phyloP scores from a whole-genome alignment of 2,113 vertebrate species.

The Enhydra lutris region DNA sequence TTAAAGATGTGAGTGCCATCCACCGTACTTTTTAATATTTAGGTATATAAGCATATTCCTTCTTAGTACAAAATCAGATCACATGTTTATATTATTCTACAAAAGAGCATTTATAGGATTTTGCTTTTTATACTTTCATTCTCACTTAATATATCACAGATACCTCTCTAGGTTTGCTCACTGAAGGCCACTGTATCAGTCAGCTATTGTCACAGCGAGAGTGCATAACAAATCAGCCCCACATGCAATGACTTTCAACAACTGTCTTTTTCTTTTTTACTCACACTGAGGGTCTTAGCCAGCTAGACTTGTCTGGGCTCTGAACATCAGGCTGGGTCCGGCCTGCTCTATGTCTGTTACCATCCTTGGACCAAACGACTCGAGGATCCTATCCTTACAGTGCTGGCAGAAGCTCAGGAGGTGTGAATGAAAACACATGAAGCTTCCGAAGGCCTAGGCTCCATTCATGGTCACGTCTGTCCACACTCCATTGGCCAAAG shows the following conservation, averaged over 20 bases:
- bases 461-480: neutral
- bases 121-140: neutral
- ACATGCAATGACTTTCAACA: neutral
- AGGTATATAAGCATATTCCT: neutral
- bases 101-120: neutral
- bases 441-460: neutral
- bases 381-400: accelerated
- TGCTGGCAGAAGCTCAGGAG: neutral
- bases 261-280: neutral
- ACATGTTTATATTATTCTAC: neutral
- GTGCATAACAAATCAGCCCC: neutral
- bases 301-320: neutral
- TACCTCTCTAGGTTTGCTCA: neutral
- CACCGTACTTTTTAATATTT: neutral
- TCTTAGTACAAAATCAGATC: neutral
- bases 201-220: neutral
- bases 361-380: neutral
- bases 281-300: neutral
- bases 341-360: neutral
- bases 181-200: neutral
- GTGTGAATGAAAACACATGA: neutral
- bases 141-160: neutral
- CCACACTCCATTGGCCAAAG: neutral
- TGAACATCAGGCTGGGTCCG: neutral
- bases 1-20: neutral